These are phyloP conservation scores for Cottoperca gobio DNA, from an alignment of 2,797 vertebrate genomes.

Conservation along the genomic window DNA sequence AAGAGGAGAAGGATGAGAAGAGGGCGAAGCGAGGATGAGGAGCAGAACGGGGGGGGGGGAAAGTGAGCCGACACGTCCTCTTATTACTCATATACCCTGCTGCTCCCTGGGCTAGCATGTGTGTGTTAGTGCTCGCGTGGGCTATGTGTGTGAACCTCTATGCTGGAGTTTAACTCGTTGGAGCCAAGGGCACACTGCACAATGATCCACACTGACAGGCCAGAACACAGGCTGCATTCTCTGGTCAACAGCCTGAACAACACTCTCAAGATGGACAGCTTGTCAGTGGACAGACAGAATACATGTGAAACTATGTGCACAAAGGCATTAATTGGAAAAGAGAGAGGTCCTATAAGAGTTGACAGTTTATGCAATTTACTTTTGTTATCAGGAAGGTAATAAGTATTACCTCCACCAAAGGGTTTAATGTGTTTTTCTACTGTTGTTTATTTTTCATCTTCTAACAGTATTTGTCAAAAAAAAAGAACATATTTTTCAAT, in stretches of 20 bases:
- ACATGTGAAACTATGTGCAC: not conserved
- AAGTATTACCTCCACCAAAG: not conserved
- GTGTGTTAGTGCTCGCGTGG: constrained; percentile 7
- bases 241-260: constrained; percentile 53
- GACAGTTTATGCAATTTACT: not conserved
- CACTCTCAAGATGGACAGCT: constrained; percentile 36
- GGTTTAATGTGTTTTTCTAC: not conserved
- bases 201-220: constrained; percentile 74
- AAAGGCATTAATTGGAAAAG: not conserved
- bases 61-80: constrained; percentile 51
- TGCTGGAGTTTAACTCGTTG: constrained; percentile 69
- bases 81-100: constrained; percentile 50
- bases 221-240: constrained; percentile 54
- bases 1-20: constrained; percentile 9
- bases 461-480: too few species aligned
- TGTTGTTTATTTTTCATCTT: not conserved
- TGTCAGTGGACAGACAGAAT: constrained; percentile 19
- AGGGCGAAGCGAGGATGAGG: constrained; percentile 20
- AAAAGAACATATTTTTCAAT: not conserved
- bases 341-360: not conserved
- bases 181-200: constrained; percentile 52
- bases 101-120: constrained; percentile 45
- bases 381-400: not conserved
- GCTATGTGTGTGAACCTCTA: constrained; percentile 53
- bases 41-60: constrained; percentile 26